phyloP scores from a whole-genome alignment of 2,888 invertebrate species.

The Stenichneumon culpator region DNA sequence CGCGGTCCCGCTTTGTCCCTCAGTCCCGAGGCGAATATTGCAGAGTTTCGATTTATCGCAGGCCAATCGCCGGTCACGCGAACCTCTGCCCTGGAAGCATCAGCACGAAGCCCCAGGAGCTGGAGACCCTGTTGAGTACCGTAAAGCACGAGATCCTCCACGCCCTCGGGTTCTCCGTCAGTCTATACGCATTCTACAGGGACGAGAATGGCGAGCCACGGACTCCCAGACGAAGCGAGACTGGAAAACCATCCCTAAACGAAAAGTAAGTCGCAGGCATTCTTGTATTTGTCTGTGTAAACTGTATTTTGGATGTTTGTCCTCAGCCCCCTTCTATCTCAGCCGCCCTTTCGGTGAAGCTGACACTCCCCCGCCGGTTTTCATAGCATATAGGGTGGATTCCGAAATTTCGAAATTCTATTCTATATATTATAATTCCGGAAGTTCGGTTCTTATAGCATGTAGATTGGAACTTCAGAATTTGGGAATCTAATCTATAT shows the following conservation, averaged over 20 bases:
- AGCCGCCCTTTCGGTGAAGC: too few species aligned
- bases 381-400: too few species aligned
- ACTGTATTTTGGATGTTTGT: too few species aligned
- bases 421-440: too few species aligned
- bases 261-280: conserved; percentile 90
- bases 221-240: conserved; percentile 92
- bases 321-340: too few species aligned
- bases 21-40: conserved; percentile 51
- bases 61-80: conserved; percentile 99
- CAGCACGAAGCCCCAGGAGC: conserved; percentile 95
- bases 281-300: too few species aligned
- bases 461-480: too few species aligned
- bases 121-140: conserved; percentile 96
- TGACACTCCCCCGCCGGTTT: too few species aligned
- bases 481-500: too few species aligned
- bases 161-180: conserved; percentile 98
- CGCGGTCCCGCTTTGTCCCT: conserved; percentile 14
- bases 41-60: conserved; percentile 82
- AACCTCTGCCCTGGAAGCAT: conserved; percentile 98
- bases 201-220: conserved; percentile 96
- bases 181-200: conserved; percentile 97
- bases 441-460: too few species aligned
- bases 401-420: too few species aligned
- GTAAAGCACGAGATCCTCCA: conserved; percentile 99
- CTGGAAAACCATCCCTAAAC: conserved; percentile 95